These are phyloP conservation scores for Vulpes ferrilata DNA, from an alignment of 2,113 vertebrate species.

Conservation along the genomic window DNA sequence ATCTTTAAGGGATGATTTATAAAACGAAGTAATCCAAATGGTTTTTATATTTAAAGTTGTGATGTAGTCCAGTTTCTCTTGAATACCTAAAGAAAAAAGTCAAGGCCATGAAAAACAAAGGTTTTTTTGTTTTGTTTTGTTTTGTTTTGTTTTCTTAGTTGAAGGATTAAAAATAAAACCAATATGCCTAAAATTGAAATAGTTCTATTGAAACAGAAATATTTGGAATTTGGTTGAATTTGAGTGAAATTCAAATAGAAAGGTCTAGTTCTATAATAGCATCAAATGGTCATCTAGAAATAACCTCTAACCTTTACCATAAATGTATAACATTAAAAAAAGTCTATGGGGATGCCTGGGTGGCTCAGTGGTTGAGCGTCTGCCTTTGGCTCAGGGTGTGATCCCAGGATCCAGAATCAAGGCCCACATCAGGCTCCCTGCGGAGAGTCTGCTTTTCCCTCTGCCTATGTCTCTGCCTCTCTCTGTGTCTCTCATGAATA, in stretches of 20 bases:
- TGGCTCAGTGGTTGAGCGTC: too few relatives aligned
- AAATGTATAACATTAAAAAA: background rate
- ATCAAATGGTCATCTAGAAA: background rate
- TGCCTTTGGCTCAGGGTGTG: too few relatives aligned
- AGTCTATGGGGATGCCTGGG: background rate
- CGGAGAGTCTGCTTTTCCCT: too few relatives aligned
- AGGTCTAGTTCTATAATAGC: background rate
- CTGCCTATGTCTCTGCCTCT: too few relatives aligned
- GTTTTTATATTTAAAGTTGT: conserved; percentile 93
- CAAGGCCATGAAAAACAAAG: background rate
- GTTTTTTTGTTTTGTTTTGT: background rate
- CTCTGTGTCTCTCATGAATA: too few relatives aligned
- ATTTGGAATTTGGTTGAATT: background rate
- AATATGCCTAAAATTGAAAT: background rate
- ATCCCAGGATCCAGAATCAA: too few relatives aligned
- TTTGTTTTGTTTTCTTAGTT: background rate
- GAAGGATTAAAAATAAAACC: conserved; percentile 1
- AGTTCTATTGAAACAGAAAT: background rate
- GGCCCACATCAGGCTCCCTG: too few relatives aligned
- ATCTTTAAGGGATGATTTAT: conserved; percentile 94
- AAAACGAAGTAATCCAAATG: conserved; percentile 96
- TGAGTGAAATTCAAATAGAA: conserved; percentile 40
- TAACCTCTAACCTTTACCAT: background rate
- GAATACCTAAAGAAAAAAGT: conserved; percentile 90
- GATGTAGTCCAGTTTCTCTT: conserved; percentile 93